Base-by-base conservation (phyloP, 37 sponge, comb jelly and placozoan genomes). In the Tethya wilhelma region DNA sequence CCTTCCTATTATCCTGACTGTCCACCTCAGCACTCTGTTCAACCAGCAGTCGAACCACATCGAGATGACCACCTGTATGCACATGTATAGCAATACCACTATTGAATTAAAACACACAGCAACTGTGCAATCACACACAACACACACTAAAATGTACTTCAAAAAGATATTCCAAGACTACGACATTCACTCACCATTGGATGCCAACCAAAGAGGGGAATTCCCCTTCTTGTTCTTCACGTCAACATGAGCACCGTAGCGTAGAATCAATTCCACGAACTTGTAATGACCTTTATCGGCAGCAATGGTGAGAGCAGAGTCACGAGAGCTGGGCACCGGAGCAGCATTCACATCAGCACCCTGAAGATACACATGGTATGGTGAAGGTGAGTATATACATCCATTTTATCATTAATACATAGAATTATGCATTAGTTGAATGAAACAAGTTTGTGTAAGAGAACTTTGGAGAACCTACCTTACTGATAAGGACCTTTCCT, bases 161-260 rank as follows among this genome's bases (percentile, higher is more conserved):
- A 72, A 22, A n/a, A n/a, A n/a, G n/a, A n/a, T n/a, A n/a, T n/a
- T n/a, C n/a, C n/a, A n/a, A n/a, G n/a, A 49, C 5, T 58, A 28
- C 38, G 30, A n/a, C n/a, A 72, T 38, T 53, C 29, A 26, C 80
- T 67, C 68, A 77, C 94, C 96, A 84, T 95, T 92, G 59, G 82
- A 74, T n/a, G 96, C 93, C 31, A 95, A 87, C 96, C 96, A 95
- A 46, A 95, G 87, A 38, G 96, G 96, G 59, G 96, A 92, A 59
- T 91, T 91, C 38, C 96, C 96, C 83, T 95, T 95, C 84, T 95
- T 95, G 77, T 95, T 95, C 90, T 91, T 91, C 23, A 92, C 96
- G 32, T 95, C 96, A 12, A 92, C 87, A 58, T 82, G 64, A n/a
- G 96, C 93, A 7, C 87, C 93, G 31, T 75, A 39, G 7, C 77